Evolutionary conservation across 2,888 invertebrate species (phyloP).

Genomic region (Standfussiana lucernea): DNA sequence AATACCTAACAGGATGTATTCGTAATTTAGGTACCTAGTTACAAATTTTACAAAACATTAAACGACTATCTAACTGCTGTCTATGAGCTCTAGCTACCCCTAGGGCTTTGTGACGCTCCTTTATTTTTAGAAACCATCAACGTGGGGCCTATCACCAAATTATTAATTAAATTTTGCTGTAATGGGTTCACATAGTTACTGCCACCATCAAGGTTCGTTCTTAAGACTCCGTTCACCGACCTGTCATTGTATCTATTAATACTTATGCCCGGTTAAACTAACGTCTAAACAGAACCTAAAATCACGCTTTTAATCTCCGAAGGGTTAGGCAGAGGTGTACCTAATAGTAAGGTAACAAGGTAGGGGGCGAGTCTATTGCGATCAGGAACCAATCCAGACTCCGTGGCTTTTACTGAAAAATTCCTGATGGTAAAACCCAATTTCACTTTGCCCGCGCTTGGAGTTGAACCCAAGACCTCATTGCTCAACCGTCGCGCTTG

Average conservation of each 20-base stretch:
- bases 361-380: no score
- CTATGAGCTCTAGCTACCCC: background rate
- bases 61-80: background rate
- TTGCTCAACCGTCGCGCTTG: no score
- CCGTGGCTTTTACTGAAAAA: no score
- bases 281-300: background rate
- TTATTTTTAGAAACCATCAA: background rate
- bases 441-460: no score
- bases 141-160: background rate
- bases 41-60: no score
- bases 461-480: no score
- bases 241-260: background rate
- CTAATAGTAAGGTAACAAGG: background rate
- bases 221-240: background rate
- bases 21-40: no score
- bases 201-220: background rate
- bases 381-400: no score
- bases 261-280: background rate
- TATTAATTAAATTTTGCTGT: background rate
- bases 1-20: no score
- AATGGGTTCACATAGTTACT: background rate
- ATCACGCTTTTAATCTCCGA: background rate
- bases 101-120: background rate
- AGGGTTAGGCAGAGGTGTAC: background rate
- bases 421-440: no score